Evolutionary conservation across 2,888 invertebrate species (phyloP).

Genomic region (Actias luna): DNA sequence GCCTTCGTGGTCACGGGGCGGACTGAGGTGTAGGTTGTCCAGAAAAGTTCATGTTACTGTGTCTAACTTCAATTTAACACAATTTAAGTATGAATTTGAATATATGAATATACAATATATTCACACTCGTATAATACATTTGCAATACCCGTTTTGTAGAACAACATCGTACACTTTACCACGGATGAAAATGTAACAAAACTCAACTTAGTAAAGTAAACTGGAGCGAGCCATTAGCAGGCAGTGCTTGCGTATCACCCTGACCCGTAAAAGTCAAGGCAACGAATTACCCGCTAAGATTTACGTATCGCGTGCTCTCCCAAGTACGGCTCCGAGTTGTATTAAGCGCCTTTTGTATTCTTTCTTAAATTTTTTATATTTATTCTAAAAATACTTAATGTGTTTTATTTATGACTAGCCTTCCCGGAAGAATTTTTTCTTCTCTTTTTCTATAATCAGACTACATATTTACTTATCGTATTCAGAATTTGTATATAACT

Average conservation of each 20-base stretch:
- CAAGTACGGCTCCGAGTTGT: slow-evolving; percentile 4
- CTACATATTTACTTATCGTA: too few species aligned
- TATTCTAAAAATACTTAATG: neutral
- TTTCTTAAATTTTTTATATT: neutral
- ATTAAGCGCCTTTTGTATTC: slow-evolving; percentile 2
- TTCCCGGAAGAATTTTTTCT: too few species aligned
- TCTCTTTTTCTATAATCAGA: too few species aligned
- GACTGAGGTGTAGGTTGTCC: too few species aligned
- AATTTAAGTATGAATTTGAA: too few species aligned
- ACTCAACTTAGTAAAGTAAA: slow-evolving; percentile 22
- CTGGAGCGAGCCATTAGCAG: slow-evolving; percentile 35
- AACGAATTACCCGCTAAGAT: slow-evolving; percentile 34
- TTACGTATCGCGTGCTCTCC: slow-evolving; percentile 29
- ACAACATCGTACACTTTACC: neutral
- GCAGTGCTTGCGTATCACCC: slow-evolving; percentile 36
- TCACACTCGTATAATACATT: neutral
- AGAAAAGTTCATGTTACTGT: too few species aligned
- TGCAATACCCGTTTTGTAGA: neutral
- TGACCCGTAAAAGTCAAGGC: slow-evolving; percentile 59
- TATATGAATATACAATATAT: neutral
- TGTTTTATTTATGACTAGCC: neutral
- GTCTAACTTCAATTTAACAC: too few species aligned
- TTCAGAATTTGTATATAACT: too few species aligned
- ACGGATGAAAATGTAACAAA: neutral
- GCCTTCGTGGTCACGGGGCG: too few species aligned